Evolutionary conservation across 2,888 invertebrate species (phyloP).

Genomic region (Metacarcinus magister): DNA sequence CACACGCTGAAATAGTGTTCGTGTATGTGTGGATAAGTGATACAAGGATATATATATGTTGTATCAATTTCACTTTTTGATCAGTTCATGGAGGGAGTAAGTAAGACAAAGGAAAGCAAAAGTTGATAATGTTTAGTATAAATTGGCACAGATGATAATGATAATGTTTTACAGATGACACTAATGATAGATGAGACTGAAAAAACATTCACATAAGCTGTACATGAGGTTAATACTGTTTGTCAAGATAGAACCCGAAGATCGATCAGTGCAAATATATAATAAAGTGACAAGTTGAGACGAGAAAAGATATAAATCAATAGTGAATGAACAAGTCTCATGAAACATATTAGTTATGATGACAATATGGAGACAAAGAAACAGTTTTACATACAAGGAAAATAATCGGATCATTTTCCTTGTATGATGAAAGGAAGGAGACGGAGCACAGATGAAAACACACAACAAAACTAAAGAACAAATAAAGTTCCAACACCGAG

Average conservation of each 20-base stretch:
- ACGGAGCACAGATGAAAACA: not conserved
- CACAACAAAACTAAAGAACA: not conserved
- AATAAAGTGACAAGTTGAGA: not conserved
- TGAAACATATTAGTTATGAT: not conserved
- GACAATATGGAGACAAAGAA: not conserved
- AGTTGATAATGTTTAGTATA: not conserved
- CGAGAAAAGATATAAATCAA: not conserved
- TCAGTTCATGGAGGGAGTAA: not conserved
- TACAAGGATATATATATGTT: not conserved
- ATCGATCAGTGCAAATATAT: not conserved
- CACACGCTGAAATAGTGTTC: not conserved
- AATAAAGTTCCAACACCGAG: not conserved
- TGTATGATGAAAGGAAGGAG: not conserved
- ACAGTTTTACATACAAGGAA: not conserved
- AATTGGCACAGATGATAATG: constrained; percentile 14
- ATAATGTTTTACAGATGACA: not conserved
- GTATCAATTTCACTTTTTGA: not conserved
- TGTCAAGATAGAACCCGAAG: not conserved
- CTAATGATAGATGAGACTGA: not conserved
- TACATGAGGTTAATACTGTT: not conserved
- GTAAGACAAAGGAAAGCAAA: not conserved
- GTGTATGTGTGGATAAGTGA: not conserved
- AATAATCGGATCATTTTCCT: not conserved
- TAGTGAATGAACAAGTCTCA: not conserved
- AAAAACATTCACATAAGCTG: not conserved